A percentile compares a stretch with the other conserved stretches of the same genome.
phyloP scores from a whole-genome alignment of 2,797 vertebrate species.

The Rhinoraja longicauda region DNA sequence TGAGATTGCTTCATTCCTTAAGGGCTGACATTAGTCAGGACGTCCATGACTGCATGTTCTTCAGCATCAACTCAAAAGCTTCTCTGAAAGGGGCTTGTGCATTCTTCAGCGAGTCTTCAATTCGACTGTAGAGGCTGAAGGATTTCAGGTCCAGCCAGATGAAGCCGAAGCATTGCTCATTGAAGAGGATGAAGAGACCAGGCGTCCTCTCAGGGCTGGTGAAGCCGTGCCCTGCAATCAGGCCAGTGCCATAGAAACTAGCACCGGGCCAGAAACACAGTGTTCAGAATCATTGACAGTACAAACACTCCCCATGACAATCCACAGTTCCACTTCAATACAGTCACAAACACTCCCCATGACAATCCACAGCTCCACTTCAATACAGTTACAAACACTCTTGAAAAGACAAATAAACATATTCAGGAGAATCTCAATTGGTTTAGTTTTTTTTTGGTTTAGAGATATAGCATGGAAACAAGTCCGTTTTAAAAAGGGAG shows the following conservation, averaged over 20 bases:
- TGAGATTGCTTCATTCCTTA: slow-evolving; percentile 32
- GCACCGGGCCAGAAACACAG: slow-evolving; percentile 8
- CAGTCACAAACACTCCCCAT: neutral
- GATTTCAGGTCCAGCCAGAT: slow-evolving; percentile 97
- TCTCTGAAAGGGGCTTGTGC: slow-evolving; percentile 78
- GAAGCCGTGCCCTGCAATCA: slow-evolving; percentile 92
- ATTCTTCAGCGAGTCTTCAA: slow-evolving; percentile 80
- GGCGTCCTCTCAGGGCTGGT: slow-evolving; percentile 92
- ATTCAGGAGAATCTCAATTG: neutral
- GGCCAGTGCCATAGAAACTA: slow-evolving; percentile 90
- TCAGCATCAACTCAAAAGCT: slow-evolving; percentile 91
- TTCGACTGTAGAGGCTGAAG: slow-evolving; percentile 94
- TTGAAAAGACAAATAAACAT: neutral
- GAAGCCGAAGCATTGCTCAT: slow-evolving; percentile 90
- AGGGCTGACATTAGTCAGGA: slow-evolving; percentile 63
- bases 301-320: neutral
- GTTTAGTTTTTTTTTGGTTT: no score
- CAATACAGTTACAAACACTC: neutral
- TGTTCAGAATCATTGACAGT: slow-evolving; percentile 31
- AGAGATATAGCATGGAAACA: no score
- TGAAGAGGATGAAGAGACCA: slow-evolving; percentile 85
- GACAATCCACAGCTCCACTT: neutral
- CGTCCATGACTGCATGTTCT: slow-evolving; percentile 88
- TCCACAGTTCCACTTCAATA: neutral
- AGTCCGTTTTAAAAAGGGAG: no score